Evolutionary conservation across 1,140 invertebrate genomes (phyloP).

Genomic region (Rhynchophorus ferrugineus): DNA sequence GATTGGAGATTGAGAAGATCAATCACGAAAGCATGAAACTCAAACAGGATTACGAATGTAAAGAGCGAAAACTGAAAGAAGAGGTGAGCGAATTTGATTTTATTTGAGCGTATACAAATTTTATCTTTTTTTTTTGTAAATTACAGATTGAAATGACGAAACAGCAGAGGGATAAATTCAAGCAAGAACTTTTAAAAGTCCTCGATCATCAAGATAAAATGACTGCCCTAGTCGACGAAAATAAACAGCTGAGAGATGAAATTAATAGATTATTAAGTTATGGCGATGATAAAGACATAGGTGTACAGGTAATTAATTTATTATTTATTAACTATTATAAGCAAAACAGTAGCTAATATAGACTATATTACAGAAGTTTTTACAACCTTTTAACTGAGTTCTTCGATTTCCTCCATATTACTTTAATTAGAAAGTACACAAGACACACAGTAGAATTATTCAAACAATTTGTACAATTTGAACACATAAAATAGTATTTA

Average conservation of each 20-base stretch:
- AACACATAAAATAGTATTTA: too few relatives aligned
- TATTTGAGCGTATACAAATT: constrained; percentile 1
- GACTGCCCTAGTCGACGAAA: constrained; percentile 31
- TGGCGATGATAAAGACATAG: constrained; percentile 30
- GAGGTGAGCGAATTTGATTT: constrained; percentile 10
- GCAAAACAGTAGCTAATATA: too few relatives aligned
- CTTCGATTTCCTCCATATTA: too few relatives aligned
- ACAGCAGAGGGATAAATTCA: constrained; percentile 20
- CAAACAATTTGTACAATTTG: too few relatives aligned
- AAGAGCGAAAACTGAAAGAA: constrained; percentile 29
- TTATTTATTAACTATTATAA: too few relatives aligned
- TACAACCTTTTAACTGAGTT: too few relatives aligned
- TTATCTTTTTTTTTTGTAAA: constrained; percentile 1
- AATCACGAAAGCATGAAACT: constrained; percentile 37
- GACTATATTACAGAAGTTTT: too few relatives aligned
- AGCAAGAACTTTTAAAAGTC: constrained; percentile 21
- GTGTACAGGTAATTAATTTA: constrained; percentile 28
- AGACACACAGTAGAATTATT: too few relatives aligned
- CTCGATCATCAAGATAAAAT: constrained; percentile 22
- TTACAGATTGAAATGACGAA: constrained; percentile 14
- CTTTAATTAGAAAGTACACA: too few relatives aligned
- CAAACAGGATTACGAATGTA: constrained; percentile 40
- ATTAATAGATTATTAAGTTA: constrained; percentile 33
- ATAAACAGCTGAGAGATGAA: constrained; percentile 33
- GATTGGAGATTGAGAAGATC: constrained; percentile 33